Evolutionary conservation across 2,888 invertebrate genomes (phyloP), one percentile per base, ranked within the genome.

Genomic region (Margaritifera margaritifera): DNA sequence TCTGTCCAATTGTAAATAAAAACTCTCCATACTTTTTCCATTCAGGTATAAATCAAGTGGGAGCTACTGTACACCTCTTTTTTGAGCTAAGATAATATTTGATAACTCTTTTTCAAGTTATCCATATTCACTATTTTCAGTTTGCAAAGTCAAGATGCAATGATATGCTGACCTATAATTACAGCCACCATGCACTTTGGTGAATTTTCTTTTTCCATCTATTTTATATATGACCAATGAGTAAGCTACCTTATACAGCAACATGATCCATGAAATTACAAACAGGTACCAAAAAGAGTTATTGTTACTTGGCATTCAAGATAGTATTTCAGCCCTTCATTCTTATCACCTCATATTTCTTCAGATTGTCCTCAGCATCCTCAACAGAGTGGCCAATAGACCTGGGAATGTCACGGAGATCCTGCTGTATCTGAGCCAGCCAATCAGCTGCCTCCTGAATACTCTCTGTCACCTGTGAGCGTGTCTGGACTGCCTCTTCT

Each of bases 351-450:
- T 90, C 89, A 75, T 87, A 89, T 58, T 85, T 77, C 51, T 84
- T 79, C 5, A 90, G 91, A 79, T 96, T 92, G n/a, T 94, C 93
- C 87, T 96, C 94, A 0, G 97, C 96, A 88, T 97, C 97, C 86
- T 96, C 95, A 2, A 95, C 94, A 85, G 94, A 94, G 66, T 94
- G 94, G 19, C 97, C 97, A 54, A 97, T 93, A 89, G 73, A 58
- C 60, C 71, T 69, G 15, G 71, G 68, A 6, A 78, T 66, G 53
- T 77, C 66, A 66, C 69, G 74, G 5, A 81, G 71, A 50, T 81
- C 75, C 20, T 93, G 93, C 87, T 96, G 95, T n/a, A 96, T 93
- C 80, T 93, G 93, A 66, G 93, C 93, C 86, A 96, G 92, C 89
- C 95, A 95, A 85, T 94, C 93, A 55, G 94, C 92, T 71, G 94